Base-by-base conservation (phyloP, 2,797 vertebrate species). In the Paramormyrops hopkinsi region DNA sequence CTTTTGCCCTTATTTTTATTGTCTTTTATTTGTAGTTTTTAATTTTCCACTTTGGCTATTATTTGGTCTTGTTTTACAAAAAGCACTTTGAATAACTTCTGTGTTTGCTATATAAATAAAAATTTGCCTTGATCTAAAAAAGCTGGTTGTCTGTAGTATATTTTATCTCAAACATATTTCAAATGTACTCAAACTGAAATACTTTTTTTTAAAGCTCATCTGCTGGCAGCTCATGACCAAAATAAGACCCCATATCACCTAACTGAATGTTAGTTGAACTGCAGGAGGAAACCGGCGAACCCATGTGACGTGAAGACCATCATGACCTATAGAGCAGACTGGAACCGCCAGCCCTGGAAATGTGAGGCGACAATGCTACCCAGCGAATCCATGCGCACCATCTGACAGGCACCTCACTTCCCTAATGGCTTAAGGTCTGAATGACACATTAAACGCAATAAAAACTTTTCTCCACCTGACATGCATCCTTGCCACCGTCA, bases 401-500 rank as follows among this genome's bases (percentile, higher is more conserved):
- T 2, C 3, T 33, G 22, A 76, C 14, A 76, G 14, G 1, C 29
- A 19, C 33, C 0, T 76, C 14, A 19, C 69, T 76, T 19, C 69
- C 41, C 8, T 19, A 65, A 65, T 65, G 59, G 9, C n/a, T 83
- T 25, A 37, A n/a, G 73, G 17, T 46, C 82, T 25, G 25, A 44
- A 41, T 25, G 6, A 14, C 22, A 29, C 12, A 48, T n/a, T 51
- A 14, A 50, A 48, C 51, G 41, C 83, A 85, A 1, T 29, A 25
- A 22, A 50, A 14, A 6, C 25, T 29, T 51, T 54, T 14, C 29
- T 9, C 12, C 93, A 99, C 98, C 97, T 98, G 97, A 93, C 98
- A 99, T 25, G 97, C 95, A 7, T 99, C 98, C 91, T 97, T 99
- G 90, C 94, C 92, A 90, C 97, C 98, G 54, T 92, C 94, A 29